Base-by-base conservation (phyloP, 2,113 vertebrate genomes). In the Toxotes jaculatrix region DNA sequence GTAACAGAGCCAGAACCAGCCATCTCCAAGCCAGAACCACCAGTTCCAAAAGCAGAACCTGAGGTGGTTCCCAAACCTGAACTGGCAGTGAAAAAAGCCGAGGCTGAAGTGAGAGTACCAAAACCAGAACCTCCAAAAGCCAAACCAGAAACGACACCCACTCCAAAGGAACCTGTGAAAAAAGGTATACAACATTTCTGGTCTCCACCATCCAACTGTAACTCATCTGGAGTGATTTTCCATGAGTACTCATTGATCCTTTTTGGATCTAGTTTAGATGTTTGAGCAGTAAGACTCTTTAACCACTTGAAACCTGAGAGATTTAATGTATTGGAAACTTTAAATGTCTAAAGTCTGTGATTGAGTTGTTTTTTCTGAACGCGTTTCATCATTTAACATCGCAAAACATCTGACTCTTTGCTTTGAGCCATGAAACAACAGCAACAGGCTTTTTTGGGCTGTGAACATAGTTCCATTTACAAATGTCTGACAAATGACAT, bases 101-200 rank as follows among this genome's bases (percentile, higher is more conserved):
- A 51, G 57, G 38, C 67, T 65, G 77, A 74, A 62, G 53, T 42
- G 5, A 79, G 23, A 77, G 60, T 70, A 3, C 43, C 77, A 23
- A 84, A 85, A 72, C 59, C 70, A 9, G 79, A 88, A 77, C 70
- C 66, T 31, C 49, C 49, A 3, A 74, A 80, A 23, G n/a, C 53
- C 51, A 88, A 93, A 87, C 84, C 93, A 65, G 82, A 96, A 91
- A 94, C 89, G 83, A 90, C 94, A 32, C 94, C 94, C 2, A 42
- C 78, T 27, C 77, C 74, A 61, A 86, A 89, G 84, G 84, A 94
- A 68, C 49, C 62, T 40, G 43, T 10, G 17, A 89, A 69, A 74
- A 93, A 89, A 94, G 93, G 93, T 94, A 94, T 23, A 55, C 0
- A 59, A 11, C 36, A 2, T 27, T 51, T 78, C 8, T 77, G 21